Conservation (phyloP, 2,888 invertebrate genomes). For the Chymomyza procnemis region DNA sequence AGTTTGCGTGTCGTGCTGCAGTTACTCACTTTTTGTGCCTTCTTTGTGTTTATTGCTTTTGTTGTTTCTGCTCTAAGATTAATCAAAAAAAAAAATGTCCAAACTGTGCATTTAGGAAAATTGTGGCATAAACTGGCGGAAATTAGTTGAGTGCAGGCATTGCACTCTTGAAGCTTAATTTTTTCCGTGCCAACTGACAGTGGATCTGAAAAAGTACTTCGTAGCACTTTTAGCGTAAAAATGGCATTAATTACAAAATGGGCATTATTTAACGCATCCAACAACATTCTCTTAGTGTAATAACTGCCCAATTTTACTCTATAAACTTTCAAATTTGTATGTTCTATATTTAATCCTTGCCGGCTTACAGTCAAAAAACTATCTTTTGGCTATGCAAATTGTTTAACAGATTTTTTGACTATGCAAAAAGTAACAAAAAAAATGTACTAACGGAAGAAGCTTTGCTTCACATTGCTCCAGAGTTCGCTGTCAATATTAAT, state of each 20-base stretch:
- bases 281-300: too few relatives aligned
- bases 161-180: too few relatives aligned
- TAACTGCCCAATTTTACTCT: conserved; percentile 30
- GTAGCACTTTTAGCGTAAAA: too few relatives aligned
- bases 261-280: too few relatives aligned
- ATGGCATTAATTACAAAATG: too few relatives aligned
- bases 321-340: conserved; percentile 8
- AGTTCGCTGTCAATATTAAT: conserved; percentile 53
- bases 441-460: neutral
- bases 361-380: neutral
- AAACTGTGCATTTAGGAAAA: neutral
- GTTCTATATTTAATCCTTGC: neutral
- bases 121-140: neutral
- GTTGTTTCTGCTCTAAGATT: too few relatives aligned
- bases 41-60: conserved; percentile 14
- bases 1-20: conserved; percentile 7
- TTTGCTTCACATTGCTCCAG: neutral
- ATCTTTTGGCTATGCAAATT: neutral
- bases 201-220: too few relatives aligned
- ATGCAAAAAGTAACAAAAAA: too few relatives aligned
- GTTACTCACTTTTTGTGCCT: conserved; percentile 7
- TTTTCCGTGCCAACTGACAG: too few relatives aligned
- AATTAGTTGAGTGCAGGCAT: neutral
- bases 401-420: neutral
- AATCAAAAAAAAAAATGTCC: too few relatives aligned